A percentile compares a stretch with the other conserved stretches of the same genome.
Evolutionary conservation across 2,888 invertebrate species (phyloP).

Genomic region (Julus scanicus): DNA sequence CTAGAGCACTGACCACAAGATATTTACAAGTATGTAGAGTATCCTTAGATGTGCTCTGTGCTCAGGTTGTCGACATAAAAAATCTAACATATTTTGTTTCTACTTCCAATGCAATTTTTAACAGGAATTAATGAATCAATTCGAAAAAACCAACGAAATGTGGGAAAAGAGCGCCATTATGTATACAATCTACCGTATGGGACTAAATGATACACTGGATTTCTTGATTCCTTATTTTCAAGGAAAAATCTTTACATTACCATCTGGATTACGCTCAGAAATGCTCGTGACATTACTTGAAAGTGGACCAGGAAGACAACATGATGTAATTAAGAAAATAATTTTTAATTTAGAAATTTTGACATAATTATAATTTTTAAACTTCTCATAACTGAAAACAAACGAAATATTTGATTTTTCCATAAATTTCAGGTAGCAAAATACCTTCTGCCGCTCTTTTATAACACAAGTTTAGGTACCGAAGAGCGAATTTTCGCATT

Average conservation of each 20-base stretch:
- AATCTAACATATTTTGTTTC: neutral
- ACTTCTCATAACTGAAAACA: neutral
- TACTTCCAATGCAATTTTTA: neutral
- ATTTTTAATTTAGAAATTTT: neutral
- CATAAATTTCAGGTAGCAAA: conserved; percentile 32
- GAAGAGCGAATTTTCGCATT: conserved; percentile 51
- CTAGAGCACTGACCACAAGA: conserved; percentile 45
- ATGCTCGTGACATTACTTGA: conserved; percentile 50
- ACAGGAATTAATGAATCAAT: conserved; percentile 52
- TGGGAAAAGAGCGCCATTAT: conserved; percentile 53
- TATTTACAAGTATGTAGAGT: conserved; percentile 51
- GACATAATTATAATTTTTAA: neutral
- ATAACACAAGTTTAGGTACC: conserved; percentile 37
- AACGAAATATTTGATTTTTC: neutral
- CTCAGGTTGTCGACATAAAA: neutral
- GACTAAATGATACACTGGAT: conserved; percentile 54
- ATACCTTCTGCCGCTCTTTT: conserved; percentile 51
- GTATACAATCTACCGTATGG: conserved; percentile 51
- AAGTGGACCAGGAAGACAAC: conserved; percentile 50
- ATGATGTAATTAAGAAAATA: conserved; percentile 36
- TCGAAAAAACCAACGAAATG: conserved; percentile 22
- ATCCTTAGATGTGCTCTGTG: neutral
- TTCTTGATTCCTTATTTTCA: conserved; percentile 51
- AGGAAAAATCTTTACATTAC: conserved; percentile 22
- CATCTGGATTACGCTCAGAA: conserved; percentile 41